Evolutionary conservation across 2,113 vertebrate genomes (phyloP).

Genomic region (Butorides virescens): DNA sequence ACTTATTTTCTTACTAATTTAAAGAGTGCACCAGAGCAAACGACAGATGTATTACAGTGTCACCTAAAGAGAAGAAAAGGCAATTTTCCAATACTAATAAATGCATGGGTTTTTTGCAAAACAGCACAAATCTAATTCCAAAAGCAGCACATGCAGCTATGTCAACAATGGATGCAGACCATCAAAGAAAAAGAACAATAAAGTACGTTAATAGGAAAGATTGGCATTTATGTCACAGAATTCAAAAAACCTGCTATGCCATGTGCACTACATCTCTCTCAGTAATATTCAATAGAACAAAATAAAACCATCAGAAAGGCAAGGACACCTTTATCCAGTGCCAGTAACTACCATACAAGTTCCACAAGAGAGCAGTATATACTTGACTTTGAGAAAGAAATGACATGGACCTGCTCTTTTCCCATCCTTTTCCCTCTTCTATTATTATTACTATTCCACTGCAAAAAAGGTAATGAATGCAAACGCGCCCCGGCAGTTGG

Average conservation of each 20-base stretch:
- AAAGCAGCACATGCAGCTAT: not conserved
- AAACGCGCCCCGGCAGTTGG: not conserved
- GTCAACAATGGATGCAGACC: not conserved
- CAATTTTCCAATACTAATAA: not conserved
- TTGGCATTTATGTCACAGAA: not conserved
- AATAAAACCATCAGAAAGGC: not conserved
- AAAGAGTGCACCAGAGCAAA: not conserved
- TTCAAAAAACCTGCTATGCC: not conserved
- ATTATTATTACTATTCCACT: not conserved
- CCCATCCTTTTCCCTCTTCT: not conserved
- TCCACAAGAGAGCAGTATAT: constrained; percentile 72
- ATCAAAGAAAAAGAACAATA: not conserved
- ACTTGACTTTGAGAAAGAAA: constrained; percentile 34
- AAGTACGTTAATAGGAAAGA: not conserved
- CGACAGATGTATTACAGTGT: not conserved
- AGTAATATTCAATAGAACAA: not conserved
- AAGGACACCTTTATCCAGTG: not conserved
- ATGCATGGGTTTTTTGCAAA: not conserved
- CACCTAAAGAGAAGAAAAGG: not conserved
- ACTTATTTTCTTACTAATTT: not conserved
- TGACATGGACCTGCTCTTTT: accelerated
- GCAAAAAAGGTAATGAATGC: constrained; percentile 4
- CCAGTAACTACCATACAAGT: not conserved
- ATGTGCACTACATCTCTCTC: not conserved
- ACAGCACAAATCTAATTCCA: not conserved